A percentile compares a stretch with the other conserved stretches of the same genome.
Evolutionary conservation across 2,888 invertebrate species (phyloP).

Genomic region (Phengaris arion): DNA sequence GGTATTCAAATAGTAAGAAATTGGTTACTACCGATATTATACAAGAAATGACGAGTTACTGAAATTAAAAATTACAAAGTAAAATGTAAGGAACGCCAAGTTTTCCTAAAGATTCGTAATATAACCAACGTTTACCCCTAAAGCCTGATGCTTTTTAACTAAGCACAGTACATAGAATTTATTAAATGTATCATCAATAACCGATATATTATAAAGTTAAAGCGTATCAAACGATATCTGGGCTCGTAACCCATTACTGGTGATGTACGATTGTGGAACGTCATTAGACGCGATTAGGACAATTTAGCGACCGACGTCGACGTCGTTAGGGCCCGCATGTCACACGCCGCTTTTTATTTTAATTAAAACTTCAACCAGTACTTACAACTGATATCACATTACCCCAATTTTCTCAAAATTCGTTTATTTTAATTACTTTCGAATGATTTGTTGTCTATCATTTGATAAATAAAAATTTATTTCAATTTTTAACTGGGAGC

Average conservation of each 20-base stretch:
- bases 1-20: slow-evolving; percentile 18
- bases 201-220: slow-evolving; percentile 27
- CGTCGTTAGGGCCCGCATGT: slow-evolving; percentile 38
- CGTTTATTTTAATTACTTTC: not conserved
- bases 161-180: not conserved
- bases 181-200: slow-evolving; percentile 1
- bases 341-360: slow-evolving; percentile 37
- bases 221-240: slow-evolving; percentile 13
- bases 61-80: too few relatives aligned
- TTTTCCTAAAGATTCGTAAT: too few relatives aligned
- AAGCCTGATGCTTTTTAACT: too few relatives aligned
- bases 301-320: slow-evolving; percentile 50
- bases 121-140: too few relatives aligned
- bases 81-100: too few relatives aligned
- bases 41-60: too few relatives aligned
- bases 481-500: not conserved
- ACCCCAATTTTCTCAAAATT: slow-evolving; percentile 1
- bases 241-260: slow-evolving; percentile 33
- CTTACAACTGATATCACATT: slow-evolving; percentile 12
- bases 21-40: too few relatives aligned
- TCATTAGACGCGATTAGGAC: slow-evolving; percentile 61
- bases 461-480: not conserved
- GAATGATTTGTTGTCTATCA: not conserved
- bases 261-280: slow-evolving; percentile 40
- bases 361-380: slow-evolving; percentile 30